phyloP scores from a whole-genome alignment of 2,113 vertebrate genomes.

The Apus apus region DNA sequence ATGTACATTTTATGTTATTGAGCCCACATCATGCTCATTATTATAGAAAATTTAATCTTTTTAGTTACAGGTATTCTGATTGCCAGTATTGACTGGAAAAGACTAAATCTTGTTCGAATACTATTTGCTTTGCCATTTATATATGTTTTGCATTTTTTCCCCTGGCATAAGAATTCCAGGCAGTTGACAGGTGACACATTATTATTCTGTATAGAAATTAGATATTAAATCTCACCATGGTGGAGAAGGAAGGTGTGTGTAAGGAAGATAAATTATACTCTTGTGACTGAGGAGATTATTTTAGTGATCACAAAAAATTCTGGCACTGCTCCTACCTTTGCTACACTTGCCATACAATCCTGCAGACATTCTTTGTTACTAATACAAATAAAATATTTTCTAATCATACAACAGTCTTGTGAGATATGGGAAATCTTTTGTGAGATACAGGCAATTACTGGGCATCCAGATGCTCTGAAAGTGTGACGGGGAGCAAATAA shows the following conservation, averaged over 20 bases:
- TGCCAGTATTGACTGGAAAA: background rate
- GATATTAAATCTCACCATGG: background rate
- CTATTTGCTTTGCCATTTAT: background rate
- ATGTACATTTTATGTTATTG: background rate
- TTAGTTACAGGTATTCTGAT: background rate
- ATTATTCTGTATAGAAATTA: background rate
- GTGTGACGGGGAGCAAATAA: background rate
- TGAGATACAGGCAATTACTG: background rate
- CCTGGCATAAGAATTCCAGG: background rate
- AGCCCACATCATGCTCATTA: background rate
- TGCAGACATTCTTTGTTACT: background rate
- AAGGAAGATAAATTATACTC: background rate
- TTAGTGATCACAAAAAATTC: background rate
- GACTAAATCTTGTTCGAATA: background rate
- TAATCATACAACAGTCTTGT: background rate
- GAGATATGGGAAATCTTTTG: background rate
- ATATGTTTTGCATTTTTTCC: background rate
- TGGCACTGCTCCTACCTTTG: background rate
- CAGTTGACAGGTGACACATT: constrained; percentile 1
- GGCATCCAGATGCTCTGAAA: background rate
- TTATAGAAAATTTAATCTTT: background rate
- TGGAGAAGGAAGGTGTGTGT: background rate
- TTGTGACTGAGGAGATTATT: background rate
- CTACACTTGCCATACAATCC: background rate
- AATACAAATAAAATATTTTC: background rate